A percentile compares a stretch with the other conserved stretches of the same genome.
Conservation (phyloP, 1,140 invertebrate genomes). For the Bradysia coprophila region DNA sequence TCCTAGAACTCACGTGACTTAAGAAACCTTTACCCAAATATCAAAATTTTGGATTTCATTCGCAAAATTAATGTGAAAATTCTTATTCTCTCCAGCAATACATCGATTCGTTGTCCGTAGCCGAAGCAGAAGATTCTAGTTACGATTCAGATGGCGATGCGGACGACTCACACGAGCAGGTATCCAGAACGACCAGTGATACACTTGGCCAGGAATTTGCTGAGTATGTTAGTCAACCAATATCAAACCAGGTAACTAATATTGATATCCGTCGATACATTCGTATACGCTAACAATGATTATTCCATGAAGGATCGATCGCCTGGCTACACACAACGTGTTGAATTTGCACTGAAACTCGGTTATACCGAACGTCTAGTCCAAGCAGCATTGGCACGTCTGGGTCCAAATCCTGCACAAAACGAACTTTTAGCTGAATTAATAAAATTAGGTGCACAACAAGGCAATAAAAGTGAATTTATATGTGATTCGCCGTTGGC, state of each 20-base stretch:
- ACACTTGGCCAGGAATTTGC: conserved; percentile 53
- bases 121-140: conserved; percentile 46
- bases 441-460: conserved; percentile 49
- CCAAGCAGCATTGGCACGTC: conserved; percentile 59
- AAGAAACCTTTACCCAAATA: too few relatives aligned
- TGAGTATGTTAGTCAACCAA: conserved; percentile 33
- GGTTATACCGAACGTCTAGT: conserved; percentile 80
- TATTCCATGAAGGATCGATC: conserved; percentile 2
- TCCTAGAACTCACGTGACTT: too few relatives aligned
- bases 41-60: too few relatives aligned
- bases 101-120: conserved; percentile 11
- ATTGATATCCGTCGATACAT: too few relatives aligned
- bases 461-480: conserved; percentile 5
- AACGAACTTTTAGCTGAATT: conserved; percentile 74
- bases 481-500: conserved; percentile 3
- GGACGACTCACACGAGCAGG: conserved; percentile 40
- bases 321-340: conserved; percentile 14
- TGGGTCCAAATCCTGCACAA: conserved; percentile 64
- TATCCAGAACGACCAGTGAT: conserved; percentile 51
- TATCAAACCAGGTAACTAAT: not conserved
- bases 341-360: conserved; percentile 73
- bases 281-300: too few relatives aligned
- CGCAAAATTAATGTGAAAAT: too few relatives aligned
- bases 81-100: conserved; percentile 3
- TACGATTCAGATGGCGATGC: conserved; percentile 56